Evolutionary conservation across 2,797 vertebrate species (phyloP), one percentile per base, ranked within the genome.

Genomic region (Oryzias sinensis): DNA sequence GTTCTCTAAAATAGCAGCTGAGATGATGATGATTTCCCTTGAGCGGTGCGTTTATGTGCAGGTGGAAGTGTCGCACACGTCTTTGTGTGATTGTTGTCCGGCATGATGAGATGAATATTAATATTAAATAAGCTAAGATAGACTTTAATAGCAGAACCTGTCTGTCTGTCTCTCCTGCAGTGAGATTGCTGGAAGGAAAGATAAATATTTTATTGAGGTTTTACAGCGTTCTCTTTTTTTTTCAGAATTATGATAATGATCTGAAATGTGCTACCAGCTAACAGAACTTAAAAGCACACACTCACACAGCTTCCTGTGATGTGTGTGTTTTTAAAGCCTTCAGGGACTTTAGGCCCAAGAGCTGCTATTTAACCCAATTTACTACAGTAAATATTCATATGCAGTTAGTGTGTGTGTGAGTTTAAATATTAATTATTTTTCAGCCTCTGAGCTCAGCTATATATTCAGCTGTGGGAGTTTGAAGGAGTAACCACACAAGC

Each of bases 231-330:
- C n/a, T 48, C 57, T 59, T 73, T 71, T 27, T 37, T 71, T 77
- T 65, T 80, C 68, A 67, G 68, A 68, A 65, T 79, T 79, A 77
- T 79, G 74, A 79, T 85, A 82, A 82, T 74, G 49, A 78, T 74
- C 57, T 70, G 48, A 56, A 76, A 59, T 60, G 24, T 56, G 67
- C 76, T 77, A 56, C 61, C 5, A 72, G 74, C 64, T 18, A 65
- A 51, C 41, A 65, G 18, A 64, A 4, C 25, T 2, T 37, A 43
- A 27, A 11, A 18, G 42, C 22, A 53, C 58, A 43, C 48, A 24
- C 56, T 56, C 53, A 61, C 56, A 52, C 51, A 47, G 20, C 20
- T 47, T 11, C 20, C 16, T 53, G 40, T 46, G 59, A 37, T 41
- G 61, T 43, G 54, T 50, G 62, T 62, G 53, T 27, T 24, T 27